These are phyloP conservation scores for Danio choprae DNA, from an alignment of 2,797 vertebrate species.

Conservation along the genomic window DNA sequence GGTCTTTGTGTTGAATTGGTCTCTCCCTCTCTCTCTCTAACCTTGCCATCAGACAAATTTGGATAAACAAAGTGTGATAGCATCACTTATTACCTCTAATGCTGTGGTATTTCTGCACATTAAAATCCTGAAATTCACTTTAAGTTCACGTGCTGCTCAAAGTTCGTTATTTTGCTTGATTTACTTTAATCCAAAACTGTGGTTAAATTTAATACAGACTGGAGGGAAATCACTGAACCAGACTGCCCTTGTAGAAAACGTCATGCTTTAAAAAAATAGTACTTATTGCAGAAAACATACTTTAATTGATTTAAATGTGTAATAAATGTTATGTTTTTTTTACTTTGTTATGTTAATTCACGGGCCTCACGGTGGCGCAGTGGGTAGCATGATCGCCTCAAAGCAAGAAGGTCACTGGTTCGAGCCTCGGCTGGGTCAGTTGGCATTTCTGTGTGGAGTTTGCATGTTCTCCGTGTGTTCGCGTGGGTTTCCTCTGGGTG, in stretches of 20 bases:
- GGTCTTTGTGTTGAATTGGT: slow-evolving; percentile 30
- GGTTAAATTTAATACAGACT: background rate
- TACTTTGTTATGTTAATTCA: too few relatives aligned
- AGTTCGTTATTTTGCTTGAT: background rate
- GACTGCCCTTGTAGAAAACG: background rate
- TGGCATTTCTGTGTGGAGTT: too few relatives aligned
- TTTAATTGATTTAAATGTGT: background rate
- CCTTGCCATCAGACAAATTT: slow-evolving; percentile 24
- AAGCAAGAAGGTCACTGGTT: too few relatives aligned
- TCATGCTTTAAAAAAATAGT: background rate
- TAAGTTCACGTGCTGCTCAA: background rate
- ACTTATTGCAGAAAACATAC: background rate
- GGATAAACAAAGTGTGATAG: slow-evolving; percentile 26
- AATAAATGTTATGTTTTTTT: background rate
- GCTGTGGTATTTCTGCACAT: background rate
- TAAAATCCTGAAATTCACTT: slow-evolving; percentile 6
- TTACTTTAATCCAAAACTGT: background rate
- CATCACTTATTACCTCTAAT: slow-evolving; percentile 1
- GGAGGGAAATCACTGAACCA: background rate
- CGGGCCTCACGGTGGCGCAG: too few relatives aligned
- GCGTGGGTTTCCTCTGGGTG: too few relatives aligned
- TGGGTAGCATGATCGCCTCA: too few relatives aligned
- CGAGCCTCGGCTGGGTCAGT: too few relatives aligned
- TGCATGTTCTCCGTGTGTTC: too few relatives aligned
- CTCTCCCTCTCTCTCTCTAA: background rate